phyloP scores from a whole-genome alignment of 2,797 vertebrate genomes.

The Gephyroberyx darwinii region DNA sequence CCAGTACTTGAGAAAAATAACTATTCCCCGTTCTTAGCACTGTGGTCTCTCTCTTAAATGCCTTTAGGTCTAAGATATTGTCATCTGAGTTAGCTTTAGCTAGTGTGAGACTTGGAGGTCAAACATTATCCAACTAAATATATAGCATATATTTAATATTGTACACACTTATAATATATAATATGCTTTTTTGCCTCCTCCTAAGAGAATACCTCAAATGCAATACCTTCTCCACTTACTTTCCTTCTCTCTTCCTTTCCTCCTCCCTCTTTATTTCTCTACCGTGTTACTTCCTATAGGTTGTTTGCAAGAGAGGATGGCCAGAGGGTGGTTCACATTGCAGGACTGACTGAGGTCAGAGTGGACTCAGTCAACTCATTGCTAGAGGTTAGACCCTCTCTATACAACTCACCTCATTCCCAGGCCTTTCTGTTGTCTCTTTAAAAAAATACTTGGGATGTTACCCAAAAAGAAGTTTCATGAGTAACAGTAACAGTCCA shows the following conservation, averaged over 20 bases:
- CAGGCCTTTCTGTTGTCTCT: neutral
- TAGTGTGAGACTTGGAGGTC: no score
- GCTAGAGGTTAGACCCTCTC: constrained; percentile 83
- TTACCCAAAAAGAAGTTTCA: neutral
- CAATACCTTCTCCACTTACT: no score
- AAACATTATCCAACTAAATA: no score
- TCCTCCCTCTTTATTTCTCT: neutral
- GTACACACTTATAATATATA: neutral
- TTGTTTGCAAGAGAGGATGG: constrained; percentile 91
- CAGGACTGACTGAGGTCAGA: constrained; percentile 84
- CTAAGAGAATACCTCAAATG: no score
- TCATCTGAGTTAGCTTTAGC: no score
- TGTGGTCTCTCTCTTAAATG: no score
- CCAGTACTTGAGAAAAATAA: neutral
- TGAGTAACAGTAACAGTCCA: neutral
- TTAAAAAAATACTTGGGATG: neutral
- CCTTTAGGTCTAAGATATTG: no score
- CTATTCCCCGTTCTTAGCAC: no score
- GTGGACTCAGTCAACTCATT: constrained; percentile 86
- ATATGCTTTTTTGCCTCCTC: neutral
- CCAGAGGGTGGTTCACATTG: constrained; percentile 88
- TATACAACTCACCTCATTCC: neutral
- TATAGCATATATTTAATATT: no score
- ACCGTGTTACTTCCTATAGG: constrained; percentile 65
- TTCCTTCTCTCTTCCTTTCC: no score